Percentiles rank a stretch among this genome's conserved stretches.
These are phyloP conservation scores for Ennomos quercinarius DNA, from an alignment of 2,888 invertebrate species.

Conservation along the genomic window DNA sequence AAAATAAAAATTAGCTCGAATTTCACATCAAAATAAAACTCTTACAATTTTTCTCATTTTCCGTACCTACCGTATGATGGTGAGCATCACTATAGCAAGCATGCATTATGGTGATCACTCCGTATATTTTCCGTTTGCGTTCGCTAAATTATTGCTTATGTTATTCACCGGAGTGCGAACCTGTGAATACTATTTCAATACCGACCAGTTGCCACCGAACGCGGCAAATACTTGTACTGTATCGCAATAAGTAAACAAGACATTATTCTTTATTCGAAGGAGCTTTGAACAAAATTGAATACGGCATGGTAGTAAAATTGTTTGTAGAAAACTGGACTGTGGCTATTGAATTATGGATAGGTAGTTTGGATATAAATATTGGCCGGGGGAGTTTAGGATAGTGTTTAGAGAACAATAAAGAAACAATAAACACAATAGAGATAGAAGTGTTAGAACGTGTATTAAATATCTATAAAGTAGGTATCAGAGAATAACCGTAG, in stretches of 20 bases:
- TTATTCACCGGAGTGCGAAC: conserved; percentile 20
- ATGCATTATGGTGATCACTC: conserved; percentile 33
- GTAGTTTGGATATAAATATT: conserved; percentile 31
- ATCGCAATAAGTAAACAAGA: not conserved
- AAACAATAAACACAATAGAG: conserved; percentile 3
- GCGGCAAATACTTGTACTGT: not conserved
- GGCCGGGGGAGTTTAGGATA: conserved; percentile 23
- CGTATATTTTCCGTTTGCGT: conserved; percentile 30
- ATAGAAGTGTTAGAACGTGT: not conserved
- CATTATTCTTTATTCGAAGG: not conserved
- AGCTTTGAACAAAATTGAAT: not conserved
- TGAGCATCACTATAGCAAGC: conserved; percentile 19
- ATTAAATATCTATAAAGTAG: too few relatives aligned
- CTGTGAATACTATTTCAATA: conserved; percentile 21
- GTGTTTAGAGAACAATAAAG: conserved; percentile 12
- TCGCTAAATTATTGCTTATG: conserved; percentile 25
- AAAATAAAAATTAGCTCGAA: too few relatives aligned
- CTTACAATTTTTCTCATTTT: not conserved
- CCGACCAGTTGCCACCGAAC: conserved; percentile 1
- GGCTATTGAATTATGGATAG: conserved; percentile 39
- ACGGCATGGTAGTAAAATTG: conserved; percentile 1
- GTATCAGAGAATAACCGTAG: too few relatives aligned
- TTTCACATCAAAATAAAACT: too few relatives aligned
- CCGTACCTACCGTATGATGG: not conserved
- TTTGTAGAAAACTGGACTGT: conserved; percentile 17